These are phyloP conservation scores for Rhea americana DNA, from an alignment of 2,113 vertebrate species.

Conservation along the genomic window DNA sequence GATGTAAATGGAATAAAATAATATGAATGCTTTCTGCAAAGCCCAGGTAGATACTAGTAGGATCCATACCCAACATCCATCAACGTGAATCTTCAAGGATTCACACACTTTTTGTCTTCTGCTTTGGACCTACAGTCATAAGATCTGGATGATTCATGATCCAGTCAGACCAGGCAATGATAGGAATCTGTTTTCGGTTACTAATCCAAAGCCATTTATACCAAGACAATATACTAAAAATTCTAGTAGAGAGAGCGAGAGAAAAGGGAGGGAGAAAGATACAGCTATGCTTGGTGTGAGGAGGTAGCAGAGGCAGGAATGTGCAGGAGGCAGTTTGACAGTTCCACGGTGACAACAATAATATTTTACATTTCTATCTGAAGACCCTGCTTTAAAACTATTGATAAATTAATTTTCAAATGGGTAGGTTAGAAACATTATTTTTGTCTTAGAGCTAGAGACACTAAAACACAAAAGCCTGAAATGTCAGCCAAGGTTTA, in stretches of 20 bases:
- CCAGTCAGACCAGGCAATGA: neutral
- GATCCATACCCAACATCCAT: neutral
- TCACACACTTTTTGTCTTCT: neutral
- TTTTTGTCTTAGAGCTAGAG: neutral
- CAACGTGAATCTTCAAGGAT: neutral
- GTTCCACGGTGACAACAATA: neutral
- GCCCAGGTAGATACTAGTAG: accelerated
- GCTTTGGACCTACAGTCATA: neutral
- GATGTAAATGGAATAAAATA: accelerated
- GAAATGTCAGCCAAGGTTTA: neutral
- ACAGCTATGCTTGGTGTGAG: neutral
- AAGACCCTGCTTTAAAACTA: neutral
- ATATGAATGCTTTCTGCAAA: neutral
- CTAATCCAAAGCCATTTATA: neutral
- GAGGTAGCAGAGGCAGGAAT: neutral
- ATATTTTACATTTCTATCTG: neutral
- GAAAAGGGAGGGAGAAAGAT: neutral
- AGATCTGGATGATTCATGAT: neutral
- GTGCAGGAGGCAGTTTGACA: neutral
- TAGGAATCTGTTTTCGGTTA: neutral
- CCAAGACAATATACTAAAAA: neutral
- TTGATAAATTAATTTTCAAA: neutral
- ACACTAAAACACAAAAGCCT: neutral
- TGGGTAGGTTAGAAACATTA: neutral
- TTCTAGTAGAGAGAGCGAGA: too few relatives aligned